phyloP scores from a whole-genome alignment of 2,113 vertebrate species.

The Antechinus stuartii region DNA sequence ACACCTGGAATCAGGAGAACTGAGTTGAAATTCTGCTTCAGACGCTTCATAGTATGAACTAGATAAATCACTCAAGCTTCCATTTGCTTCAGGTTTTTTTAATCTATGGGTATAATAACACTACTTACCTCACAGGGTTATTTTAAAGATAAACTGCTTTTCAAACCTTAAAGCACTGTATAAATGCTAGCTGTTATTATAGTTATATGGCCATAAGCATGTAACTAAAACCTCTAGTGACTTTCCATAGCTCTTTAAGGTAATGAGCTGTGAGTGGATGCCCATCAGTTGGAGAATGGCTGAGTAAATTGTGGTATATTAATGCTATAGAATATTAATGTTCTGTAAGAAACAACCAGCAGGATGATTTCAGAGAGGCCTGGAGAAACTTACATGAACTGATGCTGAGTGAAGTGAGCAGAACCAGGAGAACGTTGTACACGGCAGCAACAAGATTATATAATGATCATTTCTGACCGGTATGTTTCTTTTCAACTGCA shows the following conservation, averaged over 20 bases:
- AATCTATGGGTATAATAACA: not conserved
- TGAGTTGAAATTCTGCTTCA: not conserved
- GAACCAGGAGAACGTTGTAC: too few species aligned
- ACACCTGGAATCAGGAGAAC: not conserved
- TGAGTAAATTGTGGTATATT: too few species aligned
- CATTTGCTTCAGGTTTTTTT: not conserved
- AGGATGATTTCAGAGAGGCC: too few species aligned
- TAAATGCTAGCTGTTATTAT: not conserved
- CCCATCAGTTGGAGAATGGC: too few species aligned
- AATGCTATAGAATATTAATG: too few species aligned
- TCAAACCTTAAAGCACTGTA: not conserved
- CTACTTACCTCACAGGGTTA: not conserved
- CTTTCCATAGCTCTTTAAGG: not conserved
- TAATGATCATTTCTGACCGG: too few species aligned
- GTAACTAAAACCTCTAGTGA: not conserved
- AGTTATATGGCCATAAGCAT: not conserved
- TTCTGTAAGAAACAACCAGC: too few species aligned
- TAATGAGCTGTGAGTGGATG: too few species aligned
- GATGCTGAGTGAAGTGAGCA: too few species aligned
- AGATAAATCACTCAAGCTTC: not conserved
- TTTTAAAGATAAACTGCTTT: not conserved
- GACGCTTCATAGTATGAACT: not conserved
- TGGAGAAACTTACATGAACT: too few species aligned
- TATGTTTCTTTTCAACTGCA: too few species aligned
- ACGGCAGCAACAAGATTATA: too few species aligned